phyloP scores from a whole-genome alignment of 2,888 invertebrate genomes.

The Prenolepis imparis region DNA sequence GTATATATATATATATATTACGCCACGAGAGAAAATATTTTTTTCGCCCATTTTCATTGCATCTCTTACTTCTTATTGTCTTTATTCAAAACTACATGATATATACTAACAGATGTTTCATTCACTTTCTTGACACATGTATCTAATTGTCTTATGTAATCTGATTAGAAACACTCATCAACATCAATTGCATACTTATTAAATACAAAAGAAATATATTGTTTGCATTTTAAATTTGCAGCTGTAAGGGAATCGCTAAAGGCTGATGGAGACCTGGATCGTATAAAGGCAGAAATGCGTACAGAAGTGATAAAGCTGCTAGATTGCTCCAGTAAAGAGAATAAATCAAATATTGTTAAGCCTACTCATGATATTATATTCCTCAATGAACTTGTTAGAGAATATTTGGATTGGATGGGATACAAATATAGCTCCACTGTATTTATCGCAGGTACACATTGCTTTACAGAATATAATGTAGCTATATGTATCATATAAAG shows the following conservation, averaged over 20 bases:
- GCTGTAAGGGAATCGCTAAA: constrained; percentile 84
- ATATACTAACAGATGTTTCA: neutral
- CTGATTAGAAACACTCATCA: neutral
- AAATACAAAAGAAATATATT: neutral
- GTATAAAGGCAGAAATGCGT: constrained; percentile 84
- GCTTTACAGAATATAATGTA: constrained; percentile 20
- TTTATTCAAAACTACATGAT: neutral
- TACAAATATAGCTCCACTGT: constrained; percentile 89
- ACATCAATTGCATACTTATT: neutral
- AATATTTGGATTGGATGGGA: constrained; percentile 91
- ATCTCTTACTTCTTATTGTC: neutral
- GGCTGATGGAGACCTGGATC: constrained; percentile 81
- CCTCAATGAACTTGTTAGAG: constrained; percentile 90
- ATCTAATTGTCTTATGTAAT: neutral
- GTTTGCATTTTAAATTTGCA: constrained; percentile 57
- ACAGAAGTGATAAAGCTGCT: constrained; percentile 83
- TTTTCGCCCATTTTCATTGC: neutral
- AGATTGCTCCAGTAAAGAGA: constrained; percentile 77
- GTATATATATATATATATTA: neutral
- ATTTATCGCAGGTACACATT: constrained; percentile 86
- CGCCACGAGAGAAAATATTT: neutral
- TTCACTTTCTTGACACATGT: neutral
- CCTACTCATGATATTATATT: constrained; percentile 85
- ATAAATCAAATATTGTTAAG: constrained; percentile 74
- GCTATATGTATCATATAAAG: neutral